phyloP scores from a whole-genome alignment of 2,113 vertebrate genomes.

The Cryptotis parvus region DNA sequence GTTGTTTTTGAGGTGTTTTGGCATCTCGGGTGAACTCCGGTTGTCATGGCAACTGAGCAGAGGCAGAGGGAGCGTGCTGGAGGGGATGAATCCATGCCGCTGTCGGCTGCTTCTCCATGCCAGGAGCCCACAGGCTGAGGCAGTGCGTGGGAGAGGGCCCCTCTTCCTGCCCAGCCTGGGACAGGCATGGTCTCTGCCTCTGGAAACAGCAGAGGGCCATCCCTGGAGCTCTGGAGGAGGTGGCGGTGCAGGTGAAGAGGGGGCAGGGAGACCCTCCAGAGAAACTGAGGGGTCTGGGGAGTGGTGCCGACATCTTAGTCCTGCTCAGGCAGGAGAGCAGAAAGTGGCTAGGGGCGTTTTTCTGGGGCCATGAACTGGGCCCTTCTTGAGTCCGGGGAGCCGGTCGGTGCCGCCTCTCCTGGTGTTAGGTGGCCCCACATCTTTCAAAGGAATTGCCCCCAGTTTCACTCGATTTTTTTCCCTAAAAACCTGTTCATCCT shows the following conservation, averaged over 20 bases:
- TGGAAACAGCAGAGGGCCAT: neutral
- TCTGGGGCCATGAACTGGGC: neutral
- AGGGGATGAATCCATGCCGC: constrained; percentile 9
- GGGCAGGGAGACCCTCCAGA: too few relatives aligned
- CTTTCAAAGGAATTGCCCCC: neutral
- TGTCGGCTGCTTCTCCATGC: constrained; percentile 18
- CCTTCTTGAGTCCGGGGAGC: neutral
- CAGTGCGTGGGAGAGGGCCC: neutral
- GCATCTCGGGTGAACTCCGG: constrained; percentile 69
- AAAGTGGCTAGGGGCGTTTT: neutral
- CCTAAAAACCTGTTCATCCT: neutral
- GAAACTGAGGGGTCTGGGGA: neutral
- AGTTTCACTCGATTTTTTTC: neutral
- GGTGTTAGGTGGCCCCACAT: neutral
- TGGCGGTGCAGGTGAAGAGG: too few relatives aligned
- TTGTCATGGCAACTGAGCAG: constrained; percentile 75
- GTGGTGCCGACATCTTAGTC: neutral
- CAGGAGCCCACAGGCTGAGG: neutral
- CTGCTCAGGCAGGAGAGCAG: neutral
- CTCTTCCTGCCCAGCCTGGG: too few relatives aligned
- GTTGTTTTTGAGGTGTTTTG: constrained; percentile 69
- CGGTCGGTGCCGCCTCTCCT: neutral
- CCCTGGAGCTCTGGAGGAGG: too few relatives aligned
- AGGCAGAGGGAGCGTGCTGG: constrained; percentile 26
- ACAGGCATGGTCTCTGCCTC: neutral